These are phyloP conservation scores for Amazonetta brasiliensis DNA, from an alignment of 2,797 vertebrate species.

Conservation along the genomic window DNA sequence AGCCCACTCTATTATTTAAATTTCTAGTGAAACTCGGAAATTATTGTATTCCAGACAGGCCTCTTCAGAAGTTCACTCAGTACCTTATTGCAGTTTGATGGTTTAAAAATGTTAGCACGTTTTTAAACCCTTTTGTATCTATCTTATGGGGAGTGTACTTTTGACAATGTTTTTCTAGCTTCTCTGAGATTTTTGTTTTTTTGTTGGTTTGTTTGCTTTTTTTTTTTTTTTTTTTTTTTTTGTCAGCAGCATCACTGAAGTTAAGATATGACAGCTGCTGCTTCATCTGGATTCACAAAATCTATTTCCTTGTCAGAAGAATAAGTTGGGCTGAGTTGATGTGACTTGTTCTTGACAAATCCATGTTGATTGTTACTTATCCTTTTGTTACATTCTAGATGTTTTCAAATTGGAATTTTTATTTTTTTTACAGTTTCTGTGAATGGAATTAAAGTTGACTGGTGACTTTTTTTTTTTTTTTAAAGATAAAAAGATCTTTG, in stretches of 20 bases:
- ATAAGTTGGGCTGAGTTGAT: background rate
- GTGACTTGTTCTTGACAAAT: slow-evolving; percentile 14
- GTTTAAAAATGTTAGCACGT: background rate
- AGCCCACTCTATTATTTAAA: background rate
- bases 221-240: background rate
- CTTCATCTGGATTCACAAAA: slow-evolving; percentile 19
- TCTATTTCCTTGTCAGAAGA: background rate
- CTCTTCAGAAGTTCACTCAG: background rate
- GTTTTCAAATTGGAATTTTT: background rate
- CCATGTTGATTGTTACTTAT: background rate
- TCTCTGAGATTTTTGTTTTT: background rate
- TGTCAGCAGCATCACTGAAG: background rate
- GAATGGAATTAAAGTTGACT: background rate
- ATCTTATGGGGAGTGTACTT: background rate
- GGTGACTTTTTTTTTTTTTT: background rate
- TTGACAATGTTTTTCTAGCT: background rate
- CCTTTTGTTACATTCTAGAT: background rate
- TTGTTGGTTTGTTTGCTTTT: too few species aligned
- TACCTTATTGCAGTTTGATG: background rate
- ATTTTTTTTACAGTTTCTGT: background rate
- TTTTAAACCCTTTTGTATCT: background rate
- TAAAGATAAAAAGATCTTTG: background rate
- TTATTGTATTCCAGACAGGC: background rate
- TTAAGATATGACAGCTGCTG: background rate
- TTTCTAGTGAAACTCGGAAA: background rate